Evolutionary conservation across 2,888 invertebrate species (phyloP), one percentile per base, ranked within the genome.

Genomic region (Mythimna ferrago): DNA sequence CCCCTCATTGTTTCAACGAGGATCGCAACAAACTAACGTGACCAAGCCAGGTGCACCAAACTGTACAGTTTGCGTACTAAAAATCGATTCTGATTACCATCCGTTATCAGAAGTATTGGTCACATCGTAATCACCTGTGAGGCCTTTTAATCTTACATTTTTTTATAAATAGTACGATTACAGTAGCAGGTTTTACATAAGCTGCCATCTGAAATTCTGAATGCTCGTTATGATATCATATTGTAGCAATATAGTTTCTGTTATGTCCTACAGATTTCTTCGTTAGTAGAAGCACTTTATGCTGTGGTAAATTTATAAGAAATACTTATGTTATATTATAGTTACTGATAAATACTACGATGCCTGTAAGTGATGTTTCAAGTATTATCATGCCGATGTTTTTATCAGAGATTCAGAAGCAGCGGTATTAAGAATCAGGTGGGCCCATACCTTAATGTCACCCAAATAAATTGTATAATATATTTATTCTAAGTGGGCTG

Each of bases 51-150:
- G 5, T 51, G 63, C 16, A 62, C 60, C 14, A 44, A 3, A 38
- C 1, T 38, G 38, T 38, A 38, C 38, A 9, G 2, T 68, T 62
- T 51, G 21, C 63, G 67, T 19, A 35, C 44, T 35, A 16, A 48
- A 35, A 58, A n/a, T n/a, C 32, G n/a, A 44, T 67, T 5, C 61
- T 67, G 67, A 61, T 67, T 67, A 67, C 5, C 48, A 32, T 7
- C 35, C 21, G 35, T 67, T 67, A 67, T 67, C 67, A 62, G 35
- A 16, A 4, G 19, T 48, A 38, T 35, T 51, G 21, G 35, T 14
- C 41, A 57, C 26, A 57, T 32, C 6, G 16, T 32, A 57, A 26
- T 56, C 11, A 32, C n/a, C n/a, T 26, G 6, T 16, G 35, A 38
- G 21, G 7, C 56, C 56, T 54, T 65, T 65, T 21, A 56, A 56